Evolutionary conservation across 2,797 vertebrate species (phyloP), one percentile per base, ranked within the genome.

Genomic region (Lagodon rhomboides): DNA sequence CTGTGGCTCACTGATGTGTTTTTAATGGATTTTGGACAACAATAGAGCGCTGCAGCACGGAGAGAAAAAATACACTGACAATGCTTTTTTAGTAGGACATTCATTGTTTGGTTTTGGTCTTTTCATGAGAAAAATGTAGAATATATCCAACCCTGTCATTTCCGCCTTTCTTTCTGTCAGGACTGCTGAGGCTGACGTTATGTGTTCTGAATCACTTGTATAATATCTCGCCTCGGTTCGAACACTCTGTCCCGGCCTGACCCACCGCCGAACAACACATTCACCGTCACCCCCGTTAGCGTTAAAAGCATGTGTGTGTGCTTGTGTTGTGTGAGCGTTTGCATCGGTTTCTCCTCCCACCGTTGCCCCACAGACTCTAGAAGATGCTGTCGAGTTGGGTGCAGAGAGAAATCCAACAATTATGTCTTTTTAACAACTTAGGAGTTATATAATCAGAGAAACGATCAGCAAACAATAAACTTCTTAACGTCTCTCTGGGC

Each of bases 371-470:
- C 50, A 63, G 49, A 27, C 46, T 53, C 20, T 6, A 13, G 6
- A 27, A 38, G 10, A 38, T 38, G 38, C 38, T 38, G 38, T 38
- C 38, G 38, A 38, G 38, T 11, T 38, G 15, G 25, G 16, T 27
- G 46, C 34, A 44, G 13, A 44, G 53, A 63, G 12, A 38, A 68
- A 44, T 75, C 23, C 12, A 64, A 74, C 50, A 62, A 62, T 16
- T 49, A 43, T 59, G 63, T 41, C 53, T 44, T 59, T 20, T 56
- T 20, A 22, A 27, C 47, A 77, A 84, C 49, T 85, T 79, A 47
- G 23, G 79, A 55, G 75, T 92, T 79, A 90, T 53, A 82, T 89
- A 88, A 91, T 30, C 75, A 20, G 46, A 80, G 43, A 79, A 82
- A 80, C 59, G n/a, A 72, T 74, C 77, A 83, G 68, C 56, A 65